A percentile compares a stretch with the other conserved stretches of the same genome.
These are phyloP conservation scores for Emesis russula DNA, from an alignment of 2,888 invertebrate species.

Conservation along the genomic window DNA sequence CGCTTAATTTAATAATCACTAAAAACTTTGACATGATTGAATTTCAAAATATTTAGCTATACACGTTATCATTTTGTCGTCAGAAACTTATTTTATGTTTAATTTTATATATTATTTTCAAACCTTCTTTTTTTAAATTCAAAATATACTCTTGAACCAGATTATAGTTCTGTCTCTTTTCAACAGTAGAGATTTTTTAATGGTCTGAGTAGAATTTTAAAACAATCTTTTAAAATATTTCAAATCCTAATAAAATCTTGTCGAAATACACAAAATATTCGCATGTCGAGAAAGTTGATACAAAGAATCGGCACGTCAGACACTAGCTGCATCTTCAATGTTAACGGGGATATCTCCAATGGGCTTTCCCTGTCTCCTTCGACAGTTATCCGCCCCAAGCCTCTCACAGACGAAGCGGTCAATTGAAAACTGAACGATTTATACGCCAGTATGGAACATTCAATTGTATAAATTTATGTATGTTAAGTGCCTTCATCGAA, in stretches of 20 bases:
- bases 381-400: background rate
- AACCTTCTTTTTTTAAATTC: too few species aligned
- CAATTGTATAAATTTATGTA: background rate
- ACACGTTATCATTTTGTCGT: too few species aligned
- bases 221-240: too few species aligned
- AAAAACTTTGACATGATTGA: too few species aligned
- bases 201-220: too few species aligned
- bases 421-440: constrained; percentile 65
- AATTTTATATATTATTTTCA: too few species aligned
- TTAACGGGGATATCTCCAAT: constrained; percentile 6
- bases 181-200: too few species aligned
- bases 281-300: background rate
- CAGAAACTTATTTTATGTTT: too few species aligned
- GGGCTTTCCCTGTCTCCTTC: background rate
- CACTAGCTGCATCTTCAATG: background rate
- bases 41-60: too few species aligned
- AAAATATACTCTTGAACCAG: too few species aligned
- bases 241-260: background rate
- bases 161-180: too few species aligned
- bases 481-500: background rate
- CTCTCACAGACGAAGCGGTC: constrained; percentile 47
- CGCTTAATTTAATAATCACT: too few species aligned
- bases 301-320: background rate
- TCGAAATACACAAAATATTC: background rate
- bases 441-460: constrained; percentile 45